Base-by-base conservation (phyloP, 2,797 vertebrate genomes). In the Megalops cyprinoides region DNA sequence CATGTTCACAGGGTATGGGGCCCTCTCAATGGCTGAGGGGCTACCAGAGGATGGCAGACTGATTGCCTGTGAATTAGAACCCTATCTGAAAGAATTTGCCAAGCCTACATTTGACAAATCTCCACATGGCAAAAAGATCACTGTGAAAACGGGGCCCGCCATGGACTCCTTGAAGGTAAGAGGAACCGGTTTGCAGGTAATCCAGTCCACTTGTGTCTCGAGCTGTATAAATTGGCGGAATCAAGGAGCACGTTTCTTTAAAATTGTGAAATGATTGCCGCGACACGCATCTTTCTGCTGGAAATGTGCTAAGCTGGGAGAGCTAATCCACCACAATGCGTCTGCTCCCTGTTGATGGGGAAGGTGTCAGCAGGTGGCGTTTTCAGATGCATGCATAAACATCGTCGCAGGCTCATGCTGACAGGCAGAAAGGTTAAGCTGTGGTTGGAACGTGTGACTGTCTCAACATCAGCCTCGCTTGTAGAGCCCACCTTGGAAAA, bases 401-500 rank as follows among this genome's bases (percentile, higher is more conserved):
- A 58, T 60, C 58, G 15, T 31, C 62, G 23, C 9, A 39, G 56
- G 78, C 49, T 9, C 49, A 25, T 44, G 18, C 67, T 79, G 74
- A 58, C 25, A 14, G 75, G 92, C 90, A 92, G 91, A 91, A 93
- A 93, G 67, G 93, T 93, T 91, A 92, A 91, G 87, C 86, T 86
- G 87, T 90, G 89, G 92, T 93, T 93, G 89, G 89, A 93, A 75
- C 42, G 51, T 79, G 39, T 73, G 73, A 39, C 79, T 78, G 56
- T 93, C 92, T 91, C 90, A 89, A 91, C 93, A 93, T 94, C 93
- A 93, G 92, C 92, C n/a, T n/a, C n/a, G n/a, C n/a, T n/a, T n/a
- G n/a, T n/a, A 93, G 93, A 94, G 94, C 93, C 92, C 93, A 94
- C 94, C 94, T 95, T 95, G 92, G n/a, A 94, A 93, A 94, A 95